phyloP scores from a whole-genome alignment of 2,888 invertebrate species.

The Philhelius pedissequus region DNA sequence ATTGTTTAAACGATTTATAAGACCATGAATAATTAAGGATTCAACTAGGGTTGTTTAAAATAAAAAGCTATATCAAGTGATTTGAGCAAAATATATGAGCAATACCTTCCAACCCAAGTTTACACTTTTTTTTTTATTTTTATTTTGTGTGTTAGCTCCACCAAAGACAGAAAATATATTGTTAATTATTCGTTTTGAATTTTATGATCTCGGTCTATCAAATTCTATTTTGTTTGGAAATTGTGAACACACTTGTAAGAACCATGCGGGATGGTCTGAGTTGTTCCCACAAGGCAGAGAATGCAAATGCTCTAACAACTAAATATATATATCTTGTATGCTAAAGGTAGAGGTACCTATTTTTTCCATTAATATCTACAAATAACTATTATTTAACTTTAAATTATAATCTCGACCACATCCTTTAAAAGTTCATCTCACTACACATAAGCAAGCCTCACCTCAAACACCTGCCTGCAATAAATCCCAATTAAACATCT shows the following conservation, averaged over 20 bases:
- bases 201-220: neutral
- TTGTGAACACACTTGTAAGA: neutral
- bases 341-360: too few species aligned
- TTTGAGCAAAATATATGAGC: neutral
- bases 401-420: constrained; percentile 1
- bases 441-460: constrained; percentile 1
- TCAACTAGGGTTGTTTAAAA: too few species aligned
- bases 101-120: neutral
- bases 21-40: too few species aligned
- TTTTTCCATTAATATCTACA: too few species aligned
- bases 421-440: constrained; percentile 29
- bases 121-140: neutral
- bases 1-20: too few species aligned
- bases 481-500: constrained; percentile 66
- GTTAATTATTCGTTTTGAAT: neutral
- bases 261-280: neutral
- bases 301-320: too few species aligned
- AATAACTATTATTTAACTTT: neutral
- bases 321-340: too few species aligned
- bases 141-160: neutral
- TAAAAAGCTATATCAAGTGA: too few species aligned
- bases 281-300: neutral
- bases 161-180: neutral
- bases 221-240: neutral
- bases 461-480: constrained; percentile 63